phyloP scores from a whole-genome alignment of 2,113 vertebrate genomes.

The Megalops atlanticus region DNA sequence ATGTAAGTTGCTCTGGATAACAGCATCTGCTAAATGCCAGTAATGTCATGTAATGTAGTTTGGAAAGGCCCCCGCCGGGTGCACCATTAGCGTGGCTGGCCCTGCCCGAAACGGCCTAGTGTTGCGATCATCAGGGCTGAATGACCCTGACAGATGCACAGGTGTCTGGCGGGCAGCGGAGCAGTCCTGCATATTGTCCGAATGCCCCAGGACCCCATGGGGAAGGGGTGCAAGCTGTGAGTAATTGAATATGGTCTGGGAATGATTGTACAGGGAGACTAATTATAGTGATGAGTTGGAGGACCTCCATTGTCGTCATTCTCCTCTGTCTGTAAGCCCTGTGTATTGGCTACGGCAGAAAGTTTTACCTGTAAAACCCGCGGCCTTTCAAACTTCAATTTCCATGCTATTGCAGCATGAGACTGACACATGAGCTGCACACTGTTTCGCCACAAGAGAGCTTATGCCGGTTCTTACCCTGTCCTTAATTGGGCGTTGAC shows the following conservation, averaged over 20 bases:
- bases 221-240: not conserved
- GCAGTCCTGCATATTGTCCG: not conserved
- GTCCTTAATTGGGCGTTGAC: not conserved
- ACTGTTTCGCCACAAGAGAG: not conserved
- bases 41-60: too few species aligned
- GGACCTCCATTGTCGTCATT: not conserved
- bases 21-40: too few species aligned
- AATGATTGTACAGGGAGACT: constrained; percentile 2
- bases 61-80: not conserved
- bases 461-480: not conserved
- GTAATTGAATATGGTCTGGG: constrained; percentile 18
- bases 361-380: not conserved
- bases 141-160: constrained; percentile 4
- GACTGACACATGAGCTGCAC: too few species aligned
- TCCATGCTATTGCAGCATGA: not conserved
- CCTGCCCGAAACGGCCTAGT: not conserved
- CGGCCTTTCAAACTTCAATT: not conserved
- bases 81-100: constrained; percentile 12
- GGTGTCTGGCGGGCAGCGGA: not conserved
- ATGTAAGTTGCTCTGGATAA: too few species aligned
- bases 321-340: not conserved
- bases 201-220: not conserved
- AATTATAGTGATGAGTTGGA: constrained; percentile 16
- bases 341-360: not conserved
- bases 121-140: not conserved